These are phyloP conservation scores for Dynastes tityus DNA, from an alignment of 2,888 invertebrate genomes.

Conservation along the genomic window DNA sequence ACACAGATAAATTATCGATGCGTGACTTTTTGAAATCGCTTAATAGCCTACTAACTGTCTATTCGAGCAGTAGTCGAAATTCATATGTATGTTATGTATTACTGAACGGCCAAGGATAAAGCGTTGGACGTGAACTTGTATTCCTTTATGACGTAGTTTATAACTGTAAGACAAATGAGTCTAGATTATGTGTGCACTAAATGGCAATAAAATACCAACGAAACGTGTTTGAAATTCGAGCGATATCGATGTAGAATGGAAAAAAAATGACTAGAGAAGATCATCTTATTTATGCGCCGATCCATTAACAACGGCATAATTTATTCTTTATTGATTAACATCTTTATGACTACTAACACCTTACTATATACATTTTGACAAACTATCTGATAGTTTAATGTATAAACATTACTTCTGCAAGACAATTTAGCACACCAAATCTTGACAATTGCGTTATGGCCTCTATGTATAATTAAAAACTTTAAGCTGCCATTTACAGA, in stretches of 20 bases:
- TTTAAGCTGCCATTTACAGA: too few relatives aligned
- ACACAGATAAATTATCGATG: background rate
- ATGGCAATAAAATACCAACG: background rate
- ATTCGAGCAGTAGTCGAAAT: constrained; percentile 2
- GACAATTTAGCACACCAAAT: too few relatives aligned
- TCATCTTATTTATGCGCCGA: background rate
- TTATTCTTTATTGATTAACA: too few relatives aligned
- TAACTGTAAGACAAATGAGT: constrained; percentile 15
- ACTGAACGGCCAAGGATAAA: background rate
- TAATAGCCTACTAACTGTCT: constrained; percentile 2
- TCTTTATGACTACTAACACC: too few relatives aligned
- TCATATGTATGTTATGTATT: background rate
- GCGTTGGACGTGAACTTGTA: background rate
- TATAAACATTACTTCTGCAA: too few relatives aligned
- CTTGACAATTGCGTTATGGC: too few relatives aligned
- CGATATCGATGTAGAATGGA: too few relatives aligned
- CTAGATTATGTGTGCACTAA: background rate
- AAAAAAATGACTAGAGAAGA: too few relatives aligned
- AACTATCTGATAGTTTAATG: too few relatives aligned
- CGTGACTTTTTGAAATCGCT: constrained; percentile 1
- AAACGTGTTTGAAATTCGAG: background rate
- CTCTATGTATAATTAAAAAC: too few relatives aligned
- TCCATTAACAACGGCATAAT: background rate
- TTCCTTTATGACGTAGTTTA: background rate
- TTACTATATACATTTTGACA: too few relatives aligned